Conservation (phyloP, 1,140 invertebrate genomes). For the Drosophila sp. region DNA sequence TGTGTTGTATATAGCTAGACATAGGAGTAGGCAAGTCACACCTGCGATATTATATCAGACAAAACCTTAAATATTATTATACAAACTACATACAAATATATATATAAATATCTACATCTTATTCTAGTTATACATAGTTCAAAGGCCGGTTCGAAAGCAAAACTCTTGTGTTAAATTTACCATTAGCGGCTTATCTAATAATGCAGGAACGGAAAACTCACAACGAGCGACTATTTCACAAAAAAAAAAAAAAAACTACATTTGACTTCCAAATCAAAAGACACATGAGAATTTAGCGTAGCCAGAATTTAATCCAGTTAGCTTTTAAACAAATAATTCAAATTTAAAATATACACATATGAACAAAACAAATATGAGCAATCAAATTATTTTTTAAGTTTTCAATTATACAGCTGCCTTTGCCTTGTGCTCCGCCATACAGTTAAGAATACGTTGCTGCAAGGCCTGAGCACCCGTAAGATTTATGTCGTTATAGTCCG, state of each 20-base stretch:
- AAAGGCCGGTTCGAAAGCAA: constrained; percentile 35
- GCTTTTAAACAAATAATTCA: constrained; percentile 54
- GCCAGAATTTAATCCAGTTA: constrained; percentile 69
- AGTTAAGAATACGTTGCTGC: constrained; percentile 51
- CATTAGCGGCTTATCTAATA: constrained; percentile 39
- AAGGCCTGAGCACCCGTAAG: constrained; percentile 62
- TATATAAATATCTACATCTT: constrained; percentile 4
- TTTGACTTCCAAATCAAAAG: constrained; percentile 77
- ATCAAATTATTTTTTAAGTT: background rate
- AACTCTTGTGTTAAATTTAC: constrained; percentile 47
- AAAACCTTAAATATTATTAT: constrained; percentile 60
- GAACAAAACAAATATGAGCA: constrained; percentile 18
- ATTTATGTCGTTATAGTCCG: constrained; percentile 71
- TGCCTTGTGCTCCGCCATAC: constrained; percentile 58
- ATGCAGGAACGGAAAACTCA: constrained; percentile 42
- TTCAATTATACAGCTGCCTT: constrained; percentile 12
- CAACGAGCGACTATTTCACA: constrained; percentile 29
- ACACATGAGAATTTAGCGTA: constrained; percentile 62
- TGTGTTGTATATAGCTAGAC: constrained; percentile 69
- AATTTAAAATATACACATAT: constrained; percentile 31
- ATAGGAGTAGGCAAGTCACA: constrained; percentile 26
- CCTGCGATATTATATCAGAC: constrained; percentile 52
- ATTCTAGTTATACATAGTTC: constrained; percentile 43
- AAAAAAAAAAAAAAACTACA: constrained; percentile 15
- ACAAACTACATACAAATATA: constrained; percentile 6